Percentiles rank a stretch among this genome's conserved stretches.
Conservation (phyloP, 2,113 vertebrate species). For the Colossoma macropomum region DNA sequence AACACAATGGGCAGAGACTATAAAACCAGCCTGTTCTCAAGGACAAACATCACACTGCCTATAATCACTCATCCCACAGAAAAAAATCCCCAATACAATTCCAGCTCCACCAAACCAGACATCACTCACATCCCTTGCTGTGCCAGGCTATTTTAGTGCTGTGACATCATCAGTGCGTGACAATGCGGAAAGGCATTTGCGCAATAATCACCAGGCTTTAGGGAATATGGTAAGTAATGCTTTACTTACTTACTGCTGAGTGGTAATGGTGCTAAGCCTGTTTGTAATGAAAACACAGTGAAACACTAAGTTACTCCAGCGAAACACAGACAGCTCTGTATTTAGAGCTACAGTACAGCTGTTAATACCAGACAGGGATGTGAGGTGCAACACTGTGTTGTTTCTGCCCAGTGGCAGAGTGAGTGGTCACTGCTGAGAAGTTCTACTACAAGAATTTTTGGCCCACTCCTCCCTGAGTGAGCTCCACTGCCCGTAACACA, state of each 20-base stretch:
- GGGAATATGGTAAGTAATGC: constrained; percentile 64
- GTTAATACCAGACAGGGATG: neutral
- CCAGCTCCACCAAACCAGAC: constrained; percentile 49
- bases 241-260: constrained; percentile 33
- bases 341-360: neutral
- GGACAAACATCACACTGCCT: constrained; percentile 6
- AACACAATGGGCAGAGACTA: constrained; percentile 24
- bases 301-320: neutral
- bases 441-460: constrained; percentile 1
- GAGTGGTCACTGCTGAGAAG: neutral
- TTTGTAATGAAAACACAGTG: constrained; percentile 12
- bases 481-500: constrained; percentile 3
- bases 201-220: constrained; percentile 67
- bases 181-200: constrained; percentile 73
- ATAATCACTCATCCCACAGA: constrained; percentile 34
- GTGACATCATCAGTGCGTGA: constrained; percentile 69
- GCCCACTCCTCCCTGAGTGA: neutral
- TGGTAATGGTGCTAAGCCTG: neutral
- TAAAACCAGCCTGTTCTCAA: neutral
- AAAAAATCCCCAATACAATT: constrained; percentile 53
- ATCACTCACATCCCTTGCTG: constrained; percentile 66
- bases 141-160: constrained; percentile 70
- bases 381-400: neutral
- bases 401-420: neutral
- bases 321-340: neutral